Conservation (phyloP, 2,113 vertebrate species). For the Ceyx margarethae region DNA sequence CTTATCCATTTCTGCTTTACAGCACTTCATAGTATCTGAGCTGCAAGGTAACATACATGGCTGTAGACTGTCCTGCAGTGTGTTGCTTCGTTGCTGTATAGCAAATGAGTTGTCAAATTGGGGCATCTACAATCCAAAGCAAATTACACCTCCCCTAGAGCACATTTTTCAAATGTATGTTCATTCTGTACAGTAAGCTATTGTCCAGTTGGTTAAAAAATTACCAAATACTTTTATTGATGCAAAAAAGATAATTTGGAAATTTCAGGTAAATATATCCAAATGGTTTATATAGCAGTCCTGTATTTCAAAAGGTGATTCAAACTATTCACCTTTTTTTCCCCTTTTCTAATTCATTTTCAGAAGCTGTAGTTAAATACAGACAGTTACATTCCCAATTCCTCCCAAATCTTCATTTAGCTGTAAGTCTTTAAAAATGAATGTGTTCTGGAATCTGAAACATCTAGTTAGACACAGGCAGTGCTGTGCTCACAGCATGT, state of each 20-base stretch:
- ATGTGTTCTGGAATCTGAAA: background rate
- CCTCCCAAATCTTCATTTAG: background rate
- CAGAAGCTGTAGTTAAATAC: background rate
- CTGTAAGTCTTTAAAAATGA: background rate
- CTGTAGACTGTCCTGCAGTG: background rate
- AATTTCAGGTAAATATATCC: background rate
- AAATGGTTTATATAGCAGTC: background rate
- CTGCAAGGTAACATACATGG: accelerated
- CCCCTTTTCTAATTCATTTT: background rate
- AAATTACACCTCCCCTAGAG: background rate
- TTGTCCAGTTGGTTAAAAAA: background rate
- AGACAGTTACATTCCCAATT: background rate
- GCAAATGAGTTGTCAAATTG: background rate
- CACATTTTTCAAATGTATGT: background rate
- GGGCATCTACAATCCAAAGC: background rate
- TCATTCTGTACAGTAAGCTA: background rate
- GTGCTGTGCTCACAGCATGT: background rate
- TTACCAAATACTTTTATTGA: background rate
- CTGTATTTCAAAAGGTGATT: background rate
- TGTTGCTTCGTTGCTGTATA: background rate
- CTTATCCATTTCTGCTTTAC: background rate
- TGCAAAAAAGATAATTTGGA: background rate
- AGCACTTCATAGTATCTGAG: no score
- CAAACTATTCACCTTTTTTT: background rate
- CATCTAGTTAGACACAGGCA: background rate